Base-by-base conservation (phyloP, 2,113 vertebrate species). In the Pollachius pollachius region DNA sequence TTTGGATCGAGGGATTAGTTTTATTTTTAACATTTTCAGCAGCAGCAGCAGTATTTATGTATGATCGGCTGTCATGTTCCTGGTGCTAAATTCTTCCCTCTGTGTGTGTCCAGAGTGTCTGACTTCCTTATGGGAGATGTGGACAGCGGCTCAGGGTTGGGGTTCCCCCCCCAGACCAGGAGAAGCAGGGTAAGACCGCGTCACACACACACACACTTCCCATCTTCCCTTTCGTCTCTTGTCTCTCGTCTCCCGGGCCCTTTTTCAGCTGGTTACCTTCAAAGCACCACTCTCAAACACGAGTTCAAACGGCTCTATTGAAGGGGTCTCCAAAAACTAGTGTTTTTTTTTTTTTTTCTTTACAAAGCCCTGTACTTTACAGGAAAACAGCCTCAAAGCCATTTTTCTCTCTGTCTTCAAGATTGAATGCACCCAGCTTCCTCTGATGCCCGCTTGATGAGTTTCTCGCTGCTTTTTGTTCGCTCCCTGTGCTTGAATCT, bases 41-140 rank as follows among this genome's bases (percentile, higher is more conserved):
- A 41, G 41, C 37, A 41, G 37, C 41, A 48, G 41, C 6, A 48
- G 41, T 13, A 48, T 48, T 48, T 1, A 13, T 48, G 11, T 13
- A 48, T 48, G 41, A 12, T 48, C 0, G 41, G 12, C 8, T 13
- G 2, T 48, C 2, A 48, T 12, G 41, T 13, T 48, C n/a, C 58
- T 19, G 17, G 8, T 67, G 13, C 17, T 62, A 60, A 3, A 12
- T 76, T 6, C 59, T 3, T 64, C 13, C 19, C 19, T 18, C 16
- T 21, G 27, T 61, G 12, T 34, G 4, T 54, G 5, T 9, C 54
- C 64, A 99, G 97, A 91, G 94, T 99, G 91, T 98, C 97, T 91
- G 96, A 96, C 90, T 96, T 98, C 94, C 95, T 98, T 93, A 99
- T 99, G 97, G 97, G 96, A 95, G 97, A 98, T 96, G 94, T 95